Conservation (phyloP, 2,113 vertebrate species). For the Sciurus niger region DNA sequence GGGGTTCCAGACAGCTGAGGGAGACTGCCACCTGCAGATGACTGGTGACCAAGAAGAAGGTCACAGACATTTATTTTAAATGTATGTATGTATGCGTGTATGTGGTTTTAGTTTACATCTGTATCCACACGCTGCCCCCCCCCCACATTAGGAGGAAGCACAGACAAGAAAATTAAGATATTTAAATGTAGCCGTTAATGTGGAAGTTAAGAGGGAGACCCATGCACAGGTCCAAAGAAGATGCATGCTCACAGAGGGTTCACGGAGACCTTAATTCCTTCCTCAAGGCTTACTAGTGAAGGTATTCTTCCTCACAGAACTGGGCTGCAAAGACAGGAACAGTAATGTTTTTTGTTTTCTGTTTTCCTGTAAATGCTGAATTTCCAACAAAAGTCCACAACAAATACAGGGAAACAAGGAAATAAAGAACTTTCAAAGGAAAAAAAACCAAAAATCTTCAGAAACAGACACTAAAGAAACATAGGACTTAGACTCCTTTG, state of each 20-base stretch:
- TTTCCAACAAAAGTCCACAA: not conserved
- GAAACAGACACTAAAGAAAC: not conserved
- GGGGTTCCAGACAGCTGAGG: not conserved
- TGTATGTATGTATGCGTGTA: not conserved
- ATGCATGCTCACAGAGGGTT: not conserved
- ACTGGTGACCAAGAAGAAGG: not conserved
- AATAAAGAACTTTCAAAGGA: not conserved
- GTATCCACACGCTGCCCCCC: too few relatives aligned
- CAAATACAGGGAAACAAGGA: not conserved
- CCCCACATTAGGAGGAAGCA: not conserved
- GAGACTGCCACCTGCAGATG: not conserved
- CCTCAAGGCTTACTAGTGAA: not conserved
- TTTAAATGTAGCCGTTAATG: not conserved
- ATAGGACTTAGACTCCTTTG: not conserved
- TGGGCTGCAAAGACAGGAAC: not conserved
- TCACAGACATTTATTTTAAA: not conserved
- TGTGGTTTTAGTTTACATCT: not conserved
- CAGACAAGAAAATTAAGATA: not conserved
- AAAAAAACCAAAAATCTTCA: not conserved
- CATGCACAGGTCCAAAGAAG: not conserved
- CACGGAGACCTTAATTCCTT: not conserved
- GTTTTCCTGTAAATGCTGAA: not conserved
- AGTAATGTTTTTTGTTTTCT: not conserved
- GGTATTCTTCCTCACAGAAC: not conserved
- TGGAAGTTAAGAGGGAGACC: not conserved